These are phyloP conservation scores for Aphelenchoides avenae DNA, from an alignment of 1,140 invertebrate species.

Conservation along the genomic window DNA sequence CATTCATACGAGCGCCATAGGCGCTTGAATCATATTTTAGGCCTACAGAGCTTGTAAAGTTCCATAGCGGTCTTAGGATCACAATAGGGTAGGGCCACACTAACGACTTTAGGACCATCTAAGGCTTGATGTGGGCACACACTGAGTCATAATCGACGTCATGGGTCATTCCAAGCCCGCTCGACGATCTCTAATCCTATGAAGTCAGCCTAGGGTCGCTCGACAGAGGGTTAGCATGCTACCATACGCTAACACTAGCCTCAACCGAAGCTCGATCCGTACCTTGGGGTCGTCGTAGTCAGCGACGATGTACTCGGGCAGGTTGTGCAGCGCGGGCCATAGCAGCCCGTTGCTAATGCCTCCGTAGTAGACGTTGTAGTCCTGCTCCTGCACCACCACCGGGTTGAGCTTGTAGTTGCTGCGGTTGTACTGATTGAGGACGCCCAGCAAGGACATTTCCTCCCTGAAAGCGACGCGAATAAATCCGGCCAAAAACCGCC, in stretches of 20 bases:
- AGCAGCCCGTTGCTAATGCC: conserved; percentile 57
- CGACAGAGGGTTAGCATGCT: too few species aligned
- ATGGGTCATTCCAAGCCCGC: too few species aligned
- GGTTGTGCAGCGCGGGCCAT: conserved; percentile 58
- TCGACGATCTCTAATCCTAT: too few species aligned
- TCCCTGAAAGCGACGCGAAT: conserved; percentile 39
- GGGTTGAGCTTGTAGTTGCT: conserved; percentile 58
- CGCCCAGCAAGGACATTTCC: conserved; percentile 58
- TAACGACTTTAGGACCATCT: too few species aligned
- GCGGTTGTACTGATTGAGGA: conserved; percentile 56
- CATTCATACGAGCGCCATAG: too few species aligned
- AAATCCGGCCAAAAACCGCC: not conserved
- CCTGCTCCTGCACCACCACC: conserved; percentile 55
- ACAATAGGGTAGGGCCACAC: too few species aligned
- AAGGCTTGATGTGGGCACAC: too few species aligned
- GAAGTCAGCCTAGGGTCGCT: too few species aligned
- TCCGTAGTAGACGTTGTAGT: conserved; percentile 58
- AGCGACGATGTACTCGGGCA: conserved; percentile 58
- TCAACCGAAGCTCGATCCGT: not conserved
- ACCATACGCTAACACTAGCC: not conserved
- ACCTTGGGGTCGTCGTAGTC: conserved; percentile 50
- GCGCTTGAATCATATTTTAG: too few species aligned
- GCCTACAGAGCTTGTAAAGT: too few species aligned
- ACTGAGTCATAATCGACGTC: too few species aligned
- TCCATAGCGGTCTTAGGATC: too few species aligned